phyloP scores from a whole-genome alignment of 30 jellyfish, hydroid and myxozoan species.

The Aurelia aurita region DNA sequence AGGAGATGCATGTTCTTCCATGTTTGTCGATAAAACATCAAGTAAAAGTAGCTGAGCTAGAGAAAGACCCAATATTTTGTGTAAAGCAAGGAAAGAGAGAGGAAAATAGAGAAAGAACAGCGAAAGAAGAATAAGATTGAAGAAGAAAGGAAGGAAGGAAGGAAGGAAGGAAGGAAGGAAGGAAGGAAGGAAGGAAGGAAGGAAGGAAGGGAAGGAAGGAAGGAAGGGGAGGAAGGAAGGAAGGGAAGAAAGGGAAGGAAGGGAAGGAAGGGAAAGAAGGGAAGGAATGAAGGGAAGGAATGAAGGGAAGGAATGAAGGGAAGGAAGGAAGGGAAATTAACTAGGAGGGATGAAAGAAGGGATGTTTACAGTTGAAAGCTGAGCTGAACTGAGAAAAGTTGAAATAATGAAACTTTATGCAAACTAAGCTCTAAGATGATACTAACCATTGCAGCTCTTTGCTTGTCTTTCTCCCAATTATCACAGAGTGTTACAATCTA shows the following conservation, averaged over 20 bases:
- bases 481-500: conserved; percentile 72
- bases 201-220: background rate
- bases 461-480: conserved; percentile 53
- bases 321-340: background rate
- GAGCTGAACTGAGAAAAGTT: too few species aligned
- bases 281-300: background rate
- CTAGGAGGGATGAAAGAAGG: background rate
- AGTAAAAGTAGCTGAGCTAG: too few species aligned
- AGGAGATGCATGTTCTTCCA: too few species aligned
- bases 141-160: background rate
- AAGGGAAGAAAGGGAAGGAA: background rate
- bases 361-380: too few species aligned
- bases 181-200: background rate
- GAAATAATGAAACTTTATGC: too few species aligned
- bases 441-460: conserved; percentile 46
- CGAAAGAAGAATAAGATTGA: background rate
- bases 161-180: background rate
- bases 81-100: too few species aligned
- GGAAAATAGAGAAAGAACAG: background rate
- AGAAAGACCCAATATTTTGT: too few species aligned
- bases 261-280: background rate
- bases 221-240: background rate
- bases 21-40: too few species aligned
- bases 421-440: too few species aligned
- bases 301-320: background rate